phyloP scores from a whole-genome alignment of 1,140 invertebrate species.

The Acromyrmex heyeri region DNA sequence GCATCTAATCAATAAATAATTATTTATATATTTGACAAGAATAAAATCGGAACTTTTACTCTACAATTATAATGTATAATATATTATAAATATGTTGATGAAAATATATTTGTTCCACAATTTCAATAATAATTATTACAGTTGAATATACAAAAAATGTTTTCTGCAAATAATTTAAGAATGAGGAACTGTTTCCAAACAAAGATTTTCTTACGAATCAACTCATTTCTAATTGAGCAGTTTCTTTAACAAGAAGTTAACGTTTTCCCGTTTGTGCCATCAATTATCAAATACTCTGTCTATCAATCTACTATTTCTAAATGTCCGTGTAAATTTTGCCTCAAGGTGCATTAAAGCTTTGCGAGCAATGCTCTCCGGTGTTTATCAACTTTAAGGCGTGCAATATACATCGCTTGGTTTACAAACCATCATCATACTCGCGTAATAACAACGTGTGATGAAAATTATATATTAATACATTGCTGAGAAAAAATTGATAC shows the following conservation, averaged over 20 bases:
- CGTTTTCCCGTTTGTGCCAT: background rate
- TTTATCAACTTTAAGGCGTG: constrained; percentile 42
- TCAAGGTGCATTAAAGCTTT: constrained; percentile 45
- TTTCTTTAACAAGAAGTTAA: background rate
- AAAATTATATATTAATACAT: constrained; percentile 30
- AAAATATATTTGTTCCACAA: background rate
- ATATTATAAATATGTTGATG: background rate
- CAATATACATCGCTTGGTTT: constrained; percentile 23
- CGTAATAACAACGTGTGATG: constrained; percentile 17
- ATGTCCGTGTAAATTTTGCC: constrained; percentile 27
- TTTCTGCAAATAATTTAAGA: constrained; percentile 3
- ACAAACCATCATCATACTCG: background rate
- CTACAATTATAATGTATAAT: background rate
- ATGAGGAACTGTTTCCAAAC: background rate
- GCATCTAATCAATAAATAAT: background rate
- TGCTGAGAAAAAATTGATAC: background rate
- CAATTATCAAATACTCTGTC: constrained; percentile 31
- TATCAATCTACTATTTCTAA: constrained; percentile 28
- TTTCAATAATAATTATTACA: background rate
- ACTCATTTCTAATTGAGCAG: background rate
- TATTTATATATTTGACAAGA: background rate
- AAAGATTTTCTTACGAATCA: background rate
- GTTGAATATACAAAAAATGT: background rate
- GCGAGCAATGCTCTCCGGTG: constrained; percentile 11
- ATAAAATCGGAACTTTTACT: background rate